phyloP scores from a whole-genome alignment of 2,888 invertebrate genomes.

The Macrosiphum euphorbiae region DNA sequence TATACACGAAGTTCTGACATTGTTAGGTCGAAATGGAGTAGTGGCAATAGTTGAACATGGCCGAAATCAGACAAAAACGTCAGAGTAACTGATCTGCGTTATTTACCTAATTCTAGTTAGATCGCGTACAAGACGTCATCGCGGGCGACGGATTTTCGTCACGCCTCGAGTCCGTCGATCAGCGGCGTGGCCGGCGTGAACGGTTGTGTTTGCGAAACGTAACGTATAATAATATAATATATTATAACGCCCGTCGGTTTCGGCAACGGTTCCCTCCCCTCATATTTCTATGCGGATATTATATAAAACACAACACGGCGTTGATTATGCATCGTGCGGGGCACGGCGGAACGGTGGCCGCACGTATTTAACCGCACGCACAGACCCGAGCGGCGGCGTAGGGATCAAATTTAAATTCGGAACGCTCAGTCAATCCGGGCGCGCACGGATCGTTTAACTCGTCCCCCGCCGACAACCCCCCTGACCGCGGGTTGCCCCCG shows the following conservation, averaged over 20 bases:
- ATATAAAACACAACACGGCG: conserved; percentile 9
- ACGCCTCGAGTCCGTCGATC: neutral
- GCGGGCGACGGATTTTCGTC: neutral
- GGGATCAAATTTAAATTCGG: conserved; percentile 57
- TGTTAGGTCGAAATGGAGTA: neutral
- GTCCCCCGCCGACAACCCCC: neutral
- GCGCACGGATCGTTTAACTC: conserved; percentile 50
- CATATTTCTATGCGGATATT: neutral
- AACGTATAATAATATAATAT: neutral
- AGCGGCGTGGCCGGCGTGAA: neutral
- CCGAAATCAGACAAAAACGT: neutral
- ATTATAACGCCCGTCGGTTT: neutral
- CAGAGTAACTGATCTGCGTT: neutral
- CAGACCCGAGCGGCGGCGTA: neutral
- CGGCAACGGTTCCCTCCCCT: neutral
- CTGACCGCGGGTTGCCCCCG: neutral
- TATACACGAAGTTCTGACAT: neutral
- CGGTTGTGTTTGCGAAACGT: neutral
- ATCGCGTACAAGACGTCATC: neutral
- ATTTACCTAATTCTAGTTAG: neutral
- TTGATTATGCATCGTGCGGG: neutral
- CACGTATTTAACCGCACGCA: neutral
- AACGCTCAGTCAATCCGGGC: conserved; percentile 42
- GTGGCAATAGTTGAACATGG: no score
- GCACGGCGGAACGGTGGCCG: neutral